Evolutionary conservation across 2,888 invertebrate genomes (phyloP), one percentile per base, ranked within the genome.

Genomic region (Tetramorium bicarinatum): DNA sequence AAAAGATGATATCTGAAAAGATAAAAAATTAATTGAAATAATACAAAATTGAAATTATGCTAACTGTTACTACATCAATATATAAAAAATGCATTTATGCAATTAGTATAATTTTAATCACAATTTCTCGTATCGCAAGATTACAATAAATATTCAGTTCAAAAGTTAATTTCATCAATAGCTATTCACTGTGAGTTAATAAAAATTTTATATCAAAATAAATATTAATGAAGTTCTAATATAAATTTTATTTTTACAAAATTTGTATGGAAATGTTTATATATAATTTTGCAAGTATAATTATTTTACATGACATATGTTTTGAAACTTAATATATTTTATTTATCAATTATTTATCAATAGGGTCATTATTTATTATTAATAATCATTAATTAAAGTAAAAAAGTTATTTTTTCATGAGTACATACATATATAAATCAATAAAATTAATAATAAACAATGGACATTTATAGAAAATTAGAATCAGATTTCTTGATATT

Each of bases 391-490:
- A 18, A 61, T 61, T 61, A 9, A 34, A 25, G 3, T 29, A 61
- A 18, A 61, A 9, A 61, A 15, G 1, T 49, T 1, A 34, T 18
- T 34, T 61, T 2, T 18, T 61, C 15, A 0, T 62, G 34, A n/a
- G 2, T 34, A 18, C 11, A 11, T n/a, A 7, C 6, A 11, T n/a
- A 7, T 29, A 29, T 29, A 7, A n/a, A 49, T 49, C 2, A 6
- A 69, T 69, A 52, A 69, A 69, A n/a, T 34, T 49, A 69, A 34
- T n/a, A 49, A 15, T 34, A 34, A 52, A 69, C 8, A 52, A 6
- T 13, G 8, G 3, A 52, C 15, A 29, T 69, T 49, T 9, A 34
- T 71, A 71, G 18, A 38, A 0, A 71, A 1, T n/a, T 52, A 34
- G 29, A 34, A 34, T 4, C 4, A 4, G 29, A 52, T 71, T n/a